Evolutionary conservation across 2,113 vertebrate genomes (phyloP).

Genomic region (Muntiacus muntjak): DNA sequence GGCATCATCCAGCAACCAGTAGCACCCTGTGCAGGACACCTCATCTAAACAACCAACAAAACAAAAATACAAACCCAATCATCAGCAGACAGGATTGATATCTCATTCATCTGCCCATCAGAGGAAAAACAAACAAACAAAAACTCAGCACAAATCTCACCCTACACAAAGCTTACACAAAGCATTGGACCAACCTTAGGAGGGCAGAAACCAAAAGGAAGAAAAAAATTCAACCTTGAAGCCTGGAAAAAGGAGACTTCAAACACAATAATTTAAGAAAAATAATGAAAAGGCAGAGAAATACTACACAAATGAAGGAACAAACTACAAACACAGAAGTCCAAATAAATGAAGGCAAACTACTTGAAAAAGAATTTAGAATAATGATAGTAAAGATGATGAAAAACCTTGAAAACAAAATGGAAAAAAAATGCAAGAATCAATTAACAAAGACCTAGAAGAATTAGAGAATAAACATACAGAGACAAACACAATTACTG

Average conservation of each 20-base stretch:
- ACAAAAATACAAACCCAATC: neutral
- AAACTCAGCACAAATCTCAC: neutral
- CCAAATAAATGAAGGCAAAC: neutral
- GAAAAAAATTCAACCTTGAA: neutral
- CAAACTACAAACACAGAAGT: neutral
- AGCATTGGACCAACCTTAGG: neutral
- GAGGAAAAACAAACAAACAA: neutral
- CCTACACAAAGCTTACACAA: neutral
- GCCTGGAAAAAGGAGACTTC: neutral
- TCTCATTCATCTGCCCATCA: neutral
- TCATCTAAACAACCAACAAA: neutral
- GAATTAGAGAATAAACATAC: neutral
- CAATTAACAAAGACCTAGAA: neutral
- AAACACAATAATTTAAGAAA: neutral
- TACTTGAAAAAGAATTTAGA: neutral
- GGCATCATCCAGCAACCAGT: neutral
- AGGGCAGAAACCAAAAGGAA: neutral
- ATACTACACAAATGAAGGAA: neutral
- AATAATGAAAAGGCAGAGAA: neutral
- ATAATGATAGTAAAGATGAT: neutral
- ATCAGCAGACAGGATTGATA: neutral
- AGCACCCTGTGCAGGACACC: neutral
- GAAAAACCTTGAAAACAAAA: neutral
- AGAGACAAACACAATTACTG: neutral
- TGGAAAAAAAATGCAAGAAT: neutral